Conservation (phyloP, 2,888 invertebrate species). For the Torymus auratus region DNA sequence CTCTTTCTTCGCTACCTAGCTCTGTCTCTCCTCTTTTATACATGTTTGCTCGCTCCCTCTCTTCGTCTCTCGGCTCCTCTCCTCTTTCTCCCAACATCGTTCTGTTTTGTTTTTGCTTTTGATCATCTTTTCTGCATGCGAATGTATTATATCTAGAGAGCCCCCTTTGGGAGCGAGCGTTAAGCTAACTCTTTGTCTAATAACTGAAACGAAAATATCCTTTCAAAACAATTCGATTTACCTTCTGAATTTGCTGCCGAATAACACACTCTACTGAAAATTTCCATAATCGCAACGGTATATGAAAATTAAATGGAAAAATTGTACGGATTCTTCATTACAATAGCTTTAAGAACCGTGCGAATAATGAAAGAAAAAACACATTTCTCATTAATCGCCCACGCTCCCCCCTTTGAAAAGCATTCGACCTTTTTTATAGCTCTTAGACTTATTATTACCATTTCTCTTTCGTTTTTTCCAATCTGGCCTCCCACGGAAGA, state of each 20-base stretch:
- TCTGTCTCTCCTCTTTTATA: conserved; percentile 20
- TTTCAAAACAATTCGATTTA: conserved; percentile 50
- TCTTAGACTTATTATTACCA: conserved; percentile 9
- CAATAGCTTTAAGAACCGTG: too few species aligned
- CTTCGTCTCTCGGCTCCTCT: conserved; percentile 41
- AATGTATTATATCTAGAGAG: conserved; percentile 53
- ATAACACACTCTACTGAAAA: conserved; percentile 6
- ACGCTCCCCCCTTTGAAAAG: conserved; percentile 2
- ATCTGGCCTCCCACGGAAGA: background rate
- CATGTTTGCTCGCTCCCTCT: conserved; percentile 48
- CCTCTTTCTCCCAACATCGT: conserved; percentile 51
- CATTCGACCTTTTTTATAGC: conserved; percentile 29
- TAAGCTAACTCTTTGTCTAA: conserved; percentile 53
- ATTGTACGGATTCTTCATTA: too few species aligned
- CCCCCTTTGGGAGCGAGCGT: conserved; percentile 33
- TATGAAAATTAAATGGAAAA: too few species aligned
- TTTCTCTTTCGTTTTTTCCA: conserved; percentile 61
- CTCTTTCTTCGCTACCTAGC: conserved; percentile 44
- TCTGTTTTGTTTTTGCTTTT: conserved; percentile 57
- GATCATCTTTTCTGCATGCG: conserved; percentile 57
- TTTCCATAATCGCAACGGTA: background rate
- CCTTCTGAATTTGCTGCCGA: conserved; percentile 25
- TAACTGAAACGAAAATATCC: conserved; percentile 54
- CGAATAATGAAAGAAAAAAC: background rate
- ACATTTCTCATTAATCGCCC: conserved; percentile 32